phyloP scores from a whole-genome alignment of 2,888 invertebrate species.

The Drosophila hamatofila region DNA sequence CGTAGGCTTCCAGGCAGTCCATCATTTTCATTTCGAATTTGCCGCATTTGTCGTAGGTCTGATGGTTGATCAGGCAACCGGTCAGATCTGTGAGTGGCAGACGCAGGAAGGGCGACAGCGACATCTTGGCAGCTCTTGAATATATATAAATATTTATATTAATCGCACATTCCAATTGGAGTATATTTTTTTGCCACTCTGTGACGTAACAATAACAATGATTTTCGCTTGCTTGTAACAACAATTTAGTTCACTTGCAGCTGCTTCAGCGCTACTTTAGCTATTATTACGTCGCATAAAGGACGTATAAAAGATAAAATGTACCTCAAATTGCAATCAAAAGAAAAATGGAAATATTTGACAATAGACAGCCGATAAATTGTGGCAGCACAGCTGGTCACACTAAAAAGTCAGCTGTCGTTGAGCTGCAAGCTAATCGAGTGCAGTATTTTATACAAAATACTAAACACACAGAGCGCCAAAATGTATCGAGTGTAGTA shows the following conservation, averaged over 20 bases:
- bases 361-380: conserved; percentile 32
- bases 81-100: conserved; percentile 91
- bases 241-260: neutral
- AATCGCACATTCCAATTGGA: conserved; percentile 5
- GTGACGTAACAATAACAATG: conserved; percentile 81
- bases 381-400: conserved; percentile 20
- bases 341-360: conserved; percentile 51
- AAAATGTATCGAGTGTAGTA: neutral
- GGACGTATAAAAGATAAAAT: neutral
- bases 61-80: conserved; percentile 88
- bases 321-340: conserved; percentile 56
- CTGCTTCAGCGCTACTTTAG: rapidly evolving
- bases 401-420: conserved; percentile 16
- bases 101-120: conserved; percentile 88
- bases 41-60: conserved; percentile 88
- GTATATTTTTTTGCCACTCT: conserved; percentile 8
- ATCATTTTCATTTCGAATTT: conserved; percentile 89
- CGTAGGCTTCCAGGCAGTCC: conserved; percentile 93
- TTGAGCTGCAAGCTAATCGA: conserved; percentile 2
- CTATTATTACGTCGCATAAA: neutral
- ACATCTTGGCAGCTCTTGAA: conserved; percentile 85
- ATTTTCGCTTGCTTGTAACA: neutral
- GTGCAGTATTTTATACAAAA: neutral
- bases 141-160: conserved; percentile 6
- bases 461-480: neutral